These are phyloP conservation scores for Psittacus erithacus DNA, from an alignment of 2,113 vertebrate species.

Conservation along the genomic window DNA sequence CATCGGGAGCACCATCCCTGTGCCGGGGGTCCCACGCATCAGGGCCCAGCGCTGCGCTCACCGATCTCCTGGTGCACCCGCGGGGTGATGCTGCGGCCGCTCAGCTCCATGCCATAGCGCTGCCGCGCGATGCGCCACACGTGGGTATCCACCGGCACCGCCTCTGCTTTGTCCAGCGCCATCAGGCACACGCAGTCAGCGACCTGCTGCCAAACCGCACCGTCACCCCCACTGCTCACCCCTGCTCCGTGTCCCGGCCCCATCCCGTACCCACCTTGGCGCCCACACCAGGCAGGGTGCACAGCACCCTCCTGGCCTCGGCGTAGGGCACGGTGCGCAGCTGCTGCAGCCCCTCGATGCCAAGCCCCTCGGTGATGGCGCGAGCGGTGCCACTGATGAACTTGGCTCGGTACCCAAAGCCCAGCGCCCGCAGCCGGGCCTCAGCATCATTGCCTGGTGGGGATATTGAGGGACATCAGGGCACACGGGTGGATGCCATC, in stretches of 20 bases:
- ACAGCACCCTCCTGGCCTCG: conserved; percentile 83
- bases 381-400: conserved; percentile 85
- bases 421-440: conserved; percentile 81
- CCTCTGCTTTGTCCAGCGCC: conserved; percentile 91
- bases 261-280: conserved; percentile 76
- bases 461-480: not conserved
- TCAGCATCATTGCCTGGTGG: conserved; percentile 79
- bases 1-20: accelerated
- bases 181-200: conserved; percentile 94
- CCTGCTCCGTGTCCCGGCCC: accelerated
- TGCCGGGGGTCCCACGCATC: accelerated
- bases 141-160: conserved; percentile 91
- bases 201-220: conserved; percentile 74
- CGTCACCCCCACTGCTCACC: accelerated
- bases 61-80: conserved; percentile 87
- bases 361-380: conserved; percentile 75
- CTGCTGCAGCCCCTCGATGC: conserved; percentile 78
- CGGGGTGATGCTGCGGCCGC: conserved; percentile 80
- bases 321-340: conserved; percentile 80
- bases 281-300: conserved; percentile 89
- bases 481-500: accelerated
- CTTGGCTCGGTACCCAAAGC: conserved; percentile 92
- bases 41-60: conserved; percentile 40
- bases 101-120: conserved; percentile 79
- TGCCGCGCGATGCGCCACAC: conserved; percentile 91